These are phyloP conservation scores for Ochlodes sylvanus DNA, from an alignment of 2,888 invertebrate species.

Conservation along the genomic window DNA sequence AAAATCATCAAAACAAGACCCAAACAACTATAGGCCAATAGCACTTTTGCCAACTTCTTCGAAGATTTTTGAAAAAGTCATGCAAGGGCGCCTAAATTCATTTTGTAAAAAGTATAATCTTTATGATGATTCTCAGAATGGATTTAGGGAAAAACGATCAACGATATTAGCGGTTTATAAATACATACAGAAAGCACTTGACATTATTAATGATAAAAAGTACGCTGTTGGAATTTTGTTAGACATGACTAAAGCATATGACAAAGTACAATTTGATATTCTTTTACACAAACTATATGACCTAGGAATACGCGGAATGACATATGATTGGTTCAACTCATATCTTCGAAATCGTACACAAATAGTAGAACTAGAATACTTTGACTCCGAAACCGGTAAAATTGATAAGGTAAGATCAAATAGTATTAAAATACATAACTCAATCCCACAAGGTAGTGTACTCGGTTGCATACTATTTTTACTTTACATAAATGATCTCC, in stretches of 20 bases:
- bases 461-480: too few relatives aligned
- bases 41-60: constrained; percentile 38
- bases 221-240: constrained; percentile 42
- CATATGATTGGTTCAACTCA: background rate
- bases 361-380: background rate
- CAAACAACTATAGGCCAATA: constrained; percentile 41
- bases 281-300: background rate
- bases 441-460: too few relatives aligned
- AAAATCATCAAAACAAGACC: constrained; percentile 22
- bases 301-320: background rate
- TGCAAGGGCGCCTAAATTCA: background rate
- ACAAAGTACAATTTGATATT: constrained; percentile 37
- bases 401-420: too few relatives aligned
- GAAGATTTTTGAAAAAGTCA: constrained; percentile 19
- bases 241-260: constrained; percentile 47
- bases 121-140: constrained; percentile 4
- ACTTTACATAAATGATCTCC: too few relatives aligned
- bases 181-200: constrained; percentile 33
- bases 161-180: constrained; percentile 39
- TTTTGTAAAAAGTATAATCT: constrained; percentile 23
- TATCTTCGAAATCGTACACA: background rate
- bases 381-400: background rate
- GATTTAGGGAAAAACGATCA: constrained; percentile 28
- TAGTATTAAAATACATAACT: too few relatives aligned
- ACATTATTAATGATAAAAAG: constrained; percentile 34